Conservation (phyloP, 1,140 invertebrate species). For the Harpegnathos saltator region DNA sequence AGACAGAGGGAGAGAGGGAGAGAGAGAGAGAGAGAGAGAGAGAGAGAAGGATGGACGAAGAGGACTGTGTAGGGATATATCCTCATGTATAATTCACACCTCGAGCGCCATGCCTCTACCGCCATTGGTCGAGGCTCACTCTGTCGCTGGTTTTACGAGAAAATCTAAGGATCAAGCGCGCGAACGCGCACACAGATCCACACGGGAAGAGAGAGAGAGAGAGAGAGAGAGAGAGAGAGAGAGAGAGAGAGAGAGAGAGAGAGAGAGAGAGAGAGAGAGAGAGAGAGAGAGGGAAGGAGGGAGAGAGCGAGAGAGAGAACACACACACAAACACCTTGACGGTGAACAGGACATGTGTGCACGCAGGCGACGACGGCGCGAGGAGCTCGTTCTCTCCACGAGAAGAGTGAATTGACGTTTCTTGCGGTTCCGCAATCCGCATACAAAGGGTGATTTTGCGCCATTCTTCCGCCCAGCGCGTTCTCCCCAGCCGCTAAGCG, state of each 20-base stretch:
- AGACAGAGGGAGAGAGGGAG: constrained; percentile 44
- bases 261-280: too few species aligned
- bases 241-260: too few species aligned
- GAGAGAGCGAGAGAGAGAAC: neutral
- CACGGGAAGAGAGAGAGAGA: too few species aligned
- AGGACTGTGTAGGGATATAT: constrained; percentile 76
- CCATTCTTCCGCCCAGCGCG: constrained; percentile 33
- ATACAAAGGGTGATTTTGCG: constrained; percentile 69
- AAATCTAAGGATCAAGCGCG: constrained; percentile 70
- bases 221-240: too few species aligned
- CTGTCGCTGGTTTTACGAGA: constrained; percentile 80
- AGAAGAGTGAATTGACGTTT: constrained; percentile 70
- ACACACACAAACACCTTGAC: neutral
- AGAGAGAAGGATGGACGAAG: constrained; percentile 47
- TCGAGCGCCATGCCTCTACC: constrained; percentile 84
- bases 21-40: constrained; percentile 39
- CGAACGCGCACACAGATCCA: neutral
- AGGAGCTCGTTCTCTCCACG: constrained; percentile 6
- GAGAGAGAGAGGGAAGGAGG: too few species aligned
- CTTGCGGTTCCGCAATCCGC: constrained; percentile 68
- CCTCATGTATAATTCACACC: constrained; percentile 86
- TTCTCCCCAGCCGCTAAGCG: constrained; percentile 35
- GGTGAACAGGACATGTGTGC: neutral
- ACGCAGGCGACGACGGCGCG: neutral
- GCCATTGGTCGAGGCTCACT: constrained; percentile 81